phyloP scores from a whole-genome alignment of 2,797 vertebrate species.

The Rhinatrema bivittatum region DNA sequence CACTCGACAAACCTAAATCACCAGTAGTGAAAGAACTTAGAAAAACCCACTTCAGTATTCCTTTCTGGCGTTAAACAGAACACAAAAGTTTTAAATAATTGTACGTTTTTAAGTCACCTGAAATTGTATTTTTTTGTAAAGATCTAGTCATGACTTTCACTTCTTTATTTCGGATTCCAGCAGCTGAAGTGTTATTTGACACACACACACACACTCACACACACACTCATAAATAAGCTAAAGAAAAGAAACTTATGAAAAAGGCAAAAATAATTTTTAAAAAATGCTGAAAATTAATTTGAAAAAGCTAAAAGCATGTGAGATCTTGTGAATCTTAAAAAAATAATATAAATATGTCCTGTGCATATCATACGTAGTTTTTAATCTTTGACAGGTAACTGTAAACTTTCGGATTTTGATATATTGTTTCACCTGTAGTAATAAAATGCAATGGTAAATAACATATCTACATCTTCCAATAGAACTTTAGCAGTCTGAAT shows the following conservation, averaged over 20 bases:
- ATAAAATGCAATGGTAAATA: too few relatives aligned
- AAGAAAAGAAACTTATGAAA: constrained; percentile 64
- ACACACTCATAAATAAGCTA: constrained; percentile 67
- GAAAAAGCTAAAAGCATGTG: too few relatives aligned
- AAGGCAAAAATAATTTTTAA: constrained; percentile 55
- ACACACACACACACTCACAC: constrained; percentile 39
- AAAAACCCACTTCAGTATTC: too few relatives aligned
- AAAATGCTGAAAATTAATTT: constrained; percentile 20
- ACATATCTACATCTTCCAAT: constrained; percentile 9
- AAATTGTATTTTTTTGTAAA: too few relatives aligned
- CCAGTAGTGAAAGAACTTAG: constrained; percentile 26
- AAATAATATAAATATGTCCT: constrained; percentile 1
- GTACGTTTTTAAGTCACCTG: too few relatives aligned
- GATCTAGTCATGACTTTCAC: constrained; percentile 65
- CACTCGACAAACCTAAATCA: too few relatives aligned
- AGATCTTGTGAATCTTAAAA: too few relatives aligned
- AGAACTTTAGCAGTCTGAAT: constrained; percentile 43
- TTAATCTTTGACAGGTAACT: constrained; percentile 58
- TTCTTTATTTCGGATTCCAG: constrained; percentile 65
- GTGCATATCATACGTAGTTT: constrained; percentile 14
- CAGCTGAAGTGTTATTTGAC: constrained; percentile 59
- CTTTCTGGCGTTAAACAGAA: too few relatives aligned
- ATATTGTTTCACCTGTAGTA: too few relatives aligned
- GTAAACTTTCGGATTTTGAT: constrained; percentile 53
- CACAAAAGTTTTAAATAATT: too few relatives aligned